Evolutionary conservation across 2,888 invertebrate genomes (phyloP), one percentile per base, ranked within the genome.

Genomic region (Drosophila picticornis): DNA sequence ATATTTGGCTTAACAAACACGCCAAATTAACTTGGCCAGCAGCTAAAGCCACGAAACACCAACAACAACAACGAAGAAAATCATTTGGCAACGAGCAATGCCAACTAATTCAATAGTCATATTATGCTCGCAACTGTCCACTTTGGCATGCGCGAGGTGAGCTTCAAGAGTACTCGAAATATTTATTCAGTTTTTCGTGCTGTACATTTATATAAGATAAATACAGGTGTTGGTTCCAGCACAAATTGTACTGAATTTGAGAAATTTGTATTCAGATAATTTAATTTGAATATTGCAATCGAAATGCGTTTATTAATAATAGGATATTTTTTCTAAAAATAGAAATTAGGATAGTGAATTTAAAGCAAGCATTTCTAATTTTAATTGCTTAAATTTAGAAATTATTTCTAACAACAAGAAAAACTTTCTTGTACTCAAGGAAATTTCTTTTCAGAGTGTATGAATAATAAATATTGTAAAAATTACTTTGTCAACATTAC

Each of bases 21-120:
- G 73, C 36, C 72, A 90, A 85, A 84, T 84, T 88, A 84, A 86
- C 87, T 88, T 88, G 65, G 57, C 60, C 53, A 5, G 25, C 27
- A 53, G 56, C 71, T 43, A 43, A 59, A 55, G 40, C 60, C 48
- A 65, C 57, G 65, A 40, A 51, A 50, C 43, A 57, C 32, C 19
- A 43, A 52, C 51, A 51, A 50, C 38, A 52, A 61, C 40, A 60
- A 13, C 4, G 27, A 46, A 13, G 50, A 53, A 40, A 57, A 55
- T 31, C 11, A 5, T 16, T 32, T 43, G 40, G 32, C 19, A 31
- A 27, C 7, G 31, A 34, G 46, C 51, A 40, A 64, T 52, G 69
- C 31, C 50, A 62, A 64, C 53, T 73, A 61, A 78, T 64, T 64
- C 61, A 77, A 78, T 78, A 67, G 27, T 46, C 36, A 53, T 57